Evolutionary conservation across 2,113 vertebrate genomes (phyloP), one percentile per base, ranked within the genome.

Genomic region (Cathartes aura): DNA sequence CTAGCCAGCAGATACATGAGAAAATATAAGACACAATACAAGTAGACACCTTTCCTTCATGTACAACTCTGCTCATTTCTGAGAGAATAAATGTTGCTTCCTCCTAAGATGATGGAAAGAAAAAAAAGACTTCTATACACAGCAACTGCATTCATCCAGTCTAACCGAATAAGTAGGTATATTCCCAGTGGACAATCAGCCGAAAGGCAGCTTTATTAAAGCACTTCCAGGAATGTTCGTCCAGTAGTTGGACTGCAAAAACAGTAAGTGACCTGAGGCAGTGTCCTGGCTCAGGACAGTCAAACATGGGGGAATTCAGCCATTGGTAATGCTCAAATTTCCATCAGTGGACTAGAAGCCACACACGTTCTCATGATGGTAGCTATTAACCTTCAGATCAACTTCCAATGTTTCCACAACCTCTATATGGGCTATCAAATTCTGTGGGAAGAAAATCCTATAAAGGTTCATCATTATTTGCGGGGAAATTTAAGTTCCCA

Each of bases 281-380:
- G 12, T 32, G 34, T 40, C 40, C 36, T 40, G 59, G 13, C 26
- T 48, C 30, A 36, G n/a, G n/a, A 13, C 3, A 59, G 60, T 9
- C 26, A 48, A 53, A 48, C 11, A 53, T 2, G 3, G 12, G 11
- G 16, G 16, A 53, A 36, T 71, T 55, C 63, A 68, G 21, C 15
- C 63, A 34, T 6, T 18, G 19, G 19, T 11, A 43, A 42, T 18
- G 24, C 15, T 34, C 8, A 62, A 13, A 45, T 38, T 42, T 29
- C 26, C 68, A 74, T 22, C 17, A 12, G 38, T 1, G 2, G 11
- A 80, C 27, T 27, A 55, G 24, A 32, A 34, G 15, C 7, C 42
- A 43, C 14, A 20, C 12, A 4, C 4, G 0, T 26, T 59, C 23
- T 47, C 50, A 6, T n/a, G 12, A 64, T 0, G 2, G 30, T 5